Conservation (phyloP, 2,113 vertebrate genomes). For the Callipepla squamata region DNA sequence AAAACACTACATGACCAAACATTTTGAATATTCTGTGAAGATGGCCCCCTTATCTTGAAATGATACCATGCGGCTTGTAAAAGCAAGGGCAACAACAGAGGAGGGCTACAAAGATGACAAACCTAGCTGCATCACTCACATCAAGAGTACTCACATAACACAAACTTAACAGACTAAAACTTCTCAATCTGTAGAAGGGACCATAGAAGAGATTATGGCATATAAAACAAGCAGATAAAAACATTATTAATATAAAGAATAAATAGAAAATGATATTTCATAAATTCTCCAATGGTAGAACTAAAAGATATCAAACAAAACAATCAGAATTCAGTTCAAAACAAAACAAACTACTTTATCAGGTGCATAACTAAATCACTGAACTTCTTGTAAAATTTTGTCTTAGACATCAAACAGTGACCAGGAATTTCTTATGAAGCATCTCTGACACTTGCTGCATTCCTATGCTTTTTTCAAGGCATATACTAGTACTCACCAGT, state of each 20-base stretch:
- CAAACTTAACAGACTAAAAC: neutral
- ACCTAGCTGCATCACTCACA: neutral
- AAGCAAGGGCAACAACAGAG: neutral
- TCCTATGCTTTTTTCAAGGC: neutral
- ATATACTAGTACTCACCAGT: neutral
- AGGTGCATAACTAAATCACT: neutral
- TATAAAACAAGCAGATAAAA: neutral
- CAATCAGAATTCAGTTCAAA: neutral
- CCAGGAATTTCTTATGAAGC: neutral
- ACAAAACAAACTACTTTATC: neutral
- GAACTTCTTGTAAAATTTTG: neutral
- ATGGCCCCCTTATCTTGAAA: neutral
- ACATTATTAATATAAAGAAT: neutral
- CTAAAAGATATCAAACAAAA: neutral
- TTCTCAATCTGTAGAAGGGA: neutral
- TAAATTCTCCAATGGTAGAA: neutral
- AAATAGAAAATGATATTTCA: neutral
- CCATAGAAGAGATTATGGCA: neutral
- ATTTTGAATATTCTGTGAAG: neutral
- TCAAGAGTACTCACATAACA: neutral
- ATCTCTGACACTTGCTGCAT: neutral
- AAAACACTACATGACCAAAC: neutral
- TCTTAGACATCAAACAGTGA: neutral
- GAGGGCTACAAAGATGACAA: neutral
- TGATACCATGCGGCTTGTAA: neutral